Percentiles rank a stretch among this genome's conserved stretches.
phyloP scores from a whole-genome alignment of 2,888 invertebrate species.

The Platynereis dumerilii region DNA sequence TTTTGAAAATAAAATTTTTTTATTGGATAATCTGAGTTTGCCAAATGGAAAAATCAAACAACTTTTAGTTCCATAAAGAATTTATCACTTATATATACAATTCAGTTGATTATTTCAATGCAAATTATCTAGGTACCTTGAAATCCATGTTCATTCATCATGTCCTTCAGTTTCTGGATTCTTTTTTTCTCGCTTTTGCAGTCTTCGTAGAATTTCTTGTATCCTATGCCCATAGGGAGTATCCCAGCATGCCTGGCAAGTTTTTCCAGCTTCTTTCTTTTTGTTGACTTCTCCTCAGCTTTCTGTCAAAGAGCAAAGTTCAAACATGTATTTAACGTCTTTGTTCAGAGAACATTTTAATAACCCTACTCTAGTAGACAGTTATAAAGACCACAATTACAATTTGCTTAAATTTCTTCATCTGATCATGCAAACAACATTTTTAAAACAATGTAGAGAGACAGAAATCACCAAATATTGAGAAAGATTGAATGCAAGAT shows the following conservation, averaged over 20 bases:
- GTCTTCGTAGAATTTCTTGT: conserved; percentile 22
- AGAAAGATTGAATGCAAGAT: too few relatives aligned
- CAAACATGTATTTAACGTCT: not conserved
- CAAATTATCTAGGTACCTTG: too few relatives aligned
- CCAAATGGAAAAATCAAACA: too few relatives aligned
- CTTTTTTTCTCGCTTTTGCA: conserved; percentile 21
- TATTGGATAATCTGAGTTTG: too few relatives aligned
- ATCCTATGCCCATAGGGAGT: conserved; percentile 20
- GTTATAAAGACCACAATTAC: not conserved
- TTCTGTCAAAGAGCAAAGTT: not conserved
- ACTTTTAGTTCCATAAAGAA: too few relatives aligned
- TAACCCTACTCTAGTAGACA: not conserved
- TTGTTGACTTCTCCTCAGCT: not conserved
- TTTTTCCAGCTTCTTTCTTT: conserved; percentile 29
- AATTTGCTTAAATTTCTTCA: not conserved
- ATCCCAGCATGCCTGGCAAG: conserved; percentile 24
- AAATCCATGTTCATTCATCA: conserved; percentile 32
- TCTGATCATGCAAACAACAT: not conserved
- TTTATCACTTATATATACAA: too few relatives aligned
- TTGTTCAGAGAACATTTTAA: not conserved
- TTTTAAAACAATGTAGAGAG: too few relatives aligned
- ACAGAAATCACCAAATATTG: too few relatives aligned
- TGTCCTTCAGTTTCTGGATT: conserved; percentile 20
- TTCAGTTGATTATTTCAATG: too few relatives aligned
- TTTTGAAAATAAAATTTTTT: too few relatives aligned